Conservation (phyloP, 2,888 invertebrate genomes). For the Synergus gifuensis region DNA sequence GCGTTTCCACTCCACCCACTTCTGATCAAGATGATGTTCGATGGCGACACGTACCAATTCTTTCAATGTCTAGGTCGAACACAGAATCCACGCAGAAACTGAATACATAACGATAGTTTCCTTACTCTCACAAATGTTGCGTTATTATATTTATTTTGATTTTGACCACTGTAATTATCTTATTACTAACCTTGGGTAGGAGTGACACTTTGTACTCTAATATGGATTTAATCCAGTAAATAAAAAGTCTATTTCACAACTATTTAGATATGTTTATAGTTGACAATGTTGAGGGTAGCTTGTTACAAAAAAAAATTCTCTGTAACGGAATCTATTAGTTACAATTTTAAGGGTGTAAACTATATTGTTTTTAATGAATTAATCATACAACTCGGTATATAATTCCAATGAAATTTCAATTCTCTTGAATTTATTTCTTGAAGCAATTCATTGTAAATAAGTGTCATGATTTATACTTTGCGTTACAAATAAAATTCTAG, state of each 20-base stretch:
- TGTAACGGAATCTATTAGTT: too few species aligned
- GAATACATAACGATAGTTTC: slow-evolving; percentile 31
- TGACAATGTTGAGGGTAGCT: not conserved
- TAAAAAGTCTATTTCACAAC: slow-evolving; percentile 36
- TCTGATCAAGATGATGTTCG: slow-evolving; percentile 74
- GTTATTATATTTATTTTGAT: slow-evolving; percentile 37
- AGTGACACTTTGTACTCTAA: slow-evolving; percentile 7
- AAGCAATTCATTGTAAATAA: not conserved
- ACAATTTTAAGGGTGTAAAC: too few species aligned
- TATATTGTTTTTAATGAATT: too few species aligned
- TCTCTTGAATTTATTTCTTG: too few species aligned
- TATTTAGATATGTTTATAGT: not conserved
- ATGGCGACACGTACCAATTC: slow-evolving; percentile 57
- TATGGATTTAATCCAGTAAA: slow-evolving; percentile 22
- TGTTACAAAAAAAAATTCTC: too few species aligned
- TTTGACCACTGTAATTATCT: slow-evolving; percentile 33
- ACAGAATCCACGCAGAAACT: slow-evolving; percentile 17
- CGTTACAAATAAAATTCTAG: not conserved
- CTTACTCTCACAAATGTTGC: slow-evolving; percentile 29
- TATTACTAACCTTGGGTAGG: slow-evolving; percentile 11
- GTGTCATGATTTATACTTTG: not conserved
- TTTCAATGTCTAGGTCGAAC: slow-evolving; percentile 20
- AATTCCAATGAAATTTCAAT: too few species aligned
- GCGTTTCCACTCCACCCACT: slow-evolving; percentile 73
- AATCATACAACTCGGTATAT: too few species aligned